Evolutionary conservation across 30 jellyfish, hydroid and myxozoan species (phyloP).

Genomic region (Nemopilema nomurai): DNA sequence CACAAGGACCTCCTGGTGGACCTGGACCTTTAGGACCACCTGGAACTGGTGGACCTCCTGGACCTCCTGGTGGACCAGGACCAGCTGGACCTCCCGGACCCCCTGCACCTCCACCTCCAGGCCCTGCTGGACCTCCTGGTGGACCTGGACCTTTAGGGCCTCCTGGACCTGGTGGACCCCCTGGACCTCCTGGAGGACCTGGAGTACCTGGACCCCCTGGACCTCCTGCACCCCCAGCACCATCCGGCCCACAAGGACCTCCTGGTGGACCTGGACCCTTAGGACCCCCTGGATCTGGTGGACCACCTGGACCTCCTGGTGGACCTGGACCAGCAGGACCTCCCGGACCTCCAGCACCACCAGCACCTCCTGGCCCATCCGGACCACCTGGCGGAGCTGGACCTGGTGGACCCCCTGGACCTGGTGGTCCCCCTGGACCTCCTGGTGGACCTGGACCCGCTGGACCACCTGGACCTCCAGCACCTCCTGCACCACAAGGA

Average conservation of each 20-base stretch:
- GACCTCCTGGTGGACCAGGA: constrained; percentile 86
- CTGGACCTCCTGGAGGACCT: constrained; percentile 97
- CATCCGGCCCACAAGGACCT: constrained; percentile 84
- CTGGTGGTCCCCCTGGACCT: constrained; percentile 79
- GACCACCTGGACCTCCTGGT: constrained; percentile 73
- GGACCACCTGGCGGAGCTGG: constrained; percentile 82
- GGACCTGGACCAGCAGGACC: constrained; percentile 72
- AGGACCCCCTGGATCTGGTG: constrained; percentile 76
- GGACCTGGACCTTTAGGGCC: constrained; percentile 85
- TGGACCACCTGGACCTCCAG: constrained; percentile 74
- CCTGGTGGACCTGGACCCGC: constrained; percentile 52
- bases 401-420: constrained; percentile 78
- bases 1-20: constrained; percentile 74
- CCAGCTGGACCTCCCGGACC: constrained; percentile 80
- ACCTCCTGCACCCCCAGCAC: constrained; percentile 98
- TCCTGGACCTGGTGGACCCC: constrained; percentile 87
- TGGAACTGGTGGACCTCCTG: constrained; percentile 81
- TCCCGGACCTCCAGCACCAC: constrained; percentile 88
- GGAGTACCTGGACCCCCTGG: constrained; percentile 95
- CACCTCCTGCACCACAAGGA: constrained; percentile 72
- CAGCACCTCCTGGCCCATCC: constrained; percentile 79
- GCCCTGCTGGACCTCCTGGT: constrained; percentile 68
- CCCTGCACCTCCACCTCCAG: constrained; percentile 63
- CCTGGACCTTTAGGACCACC: constrained; percentile 77
- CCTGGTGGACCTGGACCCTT: constrained; percentile 79